Conservation (phyloP, 2,888 invertebrate species). For the Vesta saturnalis region DNA sequence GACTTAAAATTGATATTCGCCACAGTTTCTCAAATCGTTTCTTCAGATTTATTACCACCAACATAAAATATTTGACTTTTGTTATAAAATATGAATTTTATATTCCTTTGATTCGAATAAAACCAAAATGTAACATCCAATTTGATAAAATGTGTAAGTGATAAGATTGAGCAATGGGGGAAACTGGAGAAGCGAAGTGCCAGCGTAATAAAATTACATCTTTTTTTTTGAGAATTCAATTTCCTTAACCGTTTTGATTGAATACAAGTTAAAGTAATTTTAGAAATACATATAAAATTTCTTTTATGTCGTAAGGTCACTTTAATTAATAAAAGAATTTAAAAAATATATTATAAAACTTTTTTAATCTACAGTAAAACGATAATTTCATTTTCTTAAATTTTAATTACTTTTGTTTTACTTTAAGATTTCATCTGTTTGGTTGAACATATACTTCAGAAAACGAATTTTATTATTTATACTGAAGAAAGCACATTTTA, state of each 20-base stretch:
- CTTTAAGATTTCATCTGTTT: too few relatives aligned
- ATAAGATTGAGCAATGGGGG: not conserved
- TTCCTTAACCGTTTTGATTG: not conserved
- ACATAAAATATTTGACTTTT: not conserved
- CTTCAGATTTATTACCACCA: too few relatives aligned
- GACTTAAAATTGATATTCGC: too few relatives aligned
- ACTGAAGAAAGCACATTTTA: too few relatives aligned
- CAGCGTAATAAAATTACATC: not conserved
- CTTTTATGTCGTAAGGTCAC: not conserved
- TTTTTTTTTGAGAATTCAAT: not conserved
- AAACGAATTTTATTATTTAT: too few relatives aligned
- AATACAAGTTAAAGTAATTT: not conserved
- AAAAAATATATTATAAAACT: too few relatives aligned
- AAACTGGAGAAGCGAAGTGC: not conserved
- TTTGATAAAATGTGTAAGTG: not conserved
- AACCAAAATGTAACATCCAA: not conserved
- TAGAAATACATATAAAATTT: not conserved
- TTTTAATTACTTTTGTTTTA: too few relatives aligned
- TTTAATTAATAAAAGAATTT: not conserved
- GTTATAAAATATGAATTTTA: not conserved
- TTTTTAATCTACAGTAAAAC: too few relatives aligned
- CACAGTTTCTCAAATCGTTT: too few relatives aligned
- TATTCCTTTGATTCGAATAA: not conserved
- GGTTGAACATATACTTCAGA: too few relatives aligned
- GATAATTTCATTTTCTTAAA: too few relatives aligned